Evolutionary conservation across 1,140 invertebrate genomes (phyloP).

Genomic region (Neodiprion lecontei): DNA sequence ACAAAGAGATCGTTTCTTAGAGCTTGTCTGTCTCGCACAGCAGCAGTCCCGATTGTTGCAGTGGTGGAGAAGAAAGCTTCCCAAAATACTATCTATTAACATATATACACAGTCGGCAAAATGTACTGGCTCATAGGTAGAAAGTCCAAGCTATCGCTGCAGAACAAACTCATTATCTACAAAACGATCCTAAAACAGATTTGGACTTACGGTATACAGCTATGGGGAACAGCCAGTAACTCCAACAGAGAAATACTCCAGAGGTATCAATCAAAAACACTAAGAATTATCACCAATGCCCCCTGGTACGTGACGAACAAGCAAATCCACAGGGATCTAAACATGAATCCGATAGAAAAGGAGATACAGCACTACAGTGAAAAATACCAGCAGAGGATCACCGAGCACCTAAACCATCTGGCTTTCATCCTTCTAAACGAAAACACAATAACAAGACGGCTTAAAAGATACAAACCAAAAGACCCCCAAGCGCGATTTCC

Average conservation of each 20-base stretch:
- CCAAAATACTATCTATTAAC: no score
- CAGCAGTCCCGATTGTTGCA: no score
- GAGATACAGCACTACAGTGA: constrained; percentile 5
- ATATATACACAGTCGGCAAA: no score
- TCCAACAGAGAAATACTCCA: constrained; percentile 37
- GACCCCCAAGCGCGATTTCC: no score
- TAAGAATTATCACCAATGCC: constrained; percentile 8
- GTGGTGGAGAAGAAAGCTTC: no score
- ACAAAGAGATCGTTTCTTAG: no score
- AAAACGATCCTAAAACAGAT: constrained; percentile 41
- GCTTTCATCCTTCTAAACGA: not conserved
- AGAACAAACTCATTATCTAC: constrained; percentile 44
- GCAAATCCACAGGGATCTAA: constrained; percentile 8
- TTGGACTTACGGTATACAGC: constrained; percentile 33
- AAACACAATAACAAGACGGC: no score
- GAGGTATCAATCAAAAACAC: constrained; percentile 25
- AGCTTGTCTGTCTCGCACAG: no score
- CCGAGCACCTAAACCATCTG: constrained; percentile 11
- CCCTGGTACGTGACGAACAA: constrained; percentile 9
- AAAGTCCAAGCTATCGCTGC: no score
- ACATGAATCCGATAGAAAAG: not conserved
- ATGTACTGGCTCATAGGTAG: no score
- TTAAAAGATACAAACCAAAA: no score
- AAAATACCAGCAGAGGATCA: constrained; percentile 2
- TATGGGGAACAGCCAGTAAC: constrained; percentile 34